Evolutionary conservation across 2,797 vertebrate species (phyloP).

Genomic region (Falco cherrug): DNA sequence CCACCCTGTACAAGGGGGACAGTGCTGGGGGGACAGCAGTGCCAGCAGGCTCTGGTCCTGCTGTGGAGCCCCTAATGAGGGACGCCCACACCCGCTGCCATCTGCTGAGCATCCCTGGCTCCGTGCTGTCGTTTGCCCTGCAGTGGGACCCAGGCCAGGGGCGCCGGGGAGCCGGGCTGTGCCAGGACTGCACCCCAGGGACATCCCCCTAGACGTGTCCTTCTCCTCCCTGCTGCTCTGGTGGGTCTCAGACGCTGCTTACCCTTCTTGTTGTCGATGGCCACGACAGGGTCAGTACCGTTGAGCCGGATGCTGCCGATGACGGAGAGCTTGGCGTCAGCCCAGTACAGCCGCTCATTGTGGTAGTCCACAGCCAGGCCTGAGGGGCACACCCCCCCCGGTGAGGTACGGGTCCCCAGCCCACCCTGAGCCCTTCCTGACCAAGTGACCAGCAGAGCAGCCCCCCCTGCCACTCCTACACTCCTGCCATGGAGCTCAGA

Average conservation of each 20-base stretch:
- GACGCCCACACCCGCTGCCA: fast-evolving
- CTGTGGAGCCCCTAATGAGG: neutral
- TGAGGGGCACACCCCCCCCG: neutral
- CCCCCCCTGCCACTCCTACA: fast-evolving
- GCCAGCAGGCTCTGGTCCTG: neutral
- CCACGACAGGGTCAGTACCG: conserved; percentile 88
- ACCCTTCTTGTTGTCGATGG: conserved; percentile 91
- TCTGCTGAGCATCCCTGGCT: neutral
- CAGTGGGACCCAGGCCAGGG: neutral
- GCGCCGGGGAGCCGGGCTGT: neutral
- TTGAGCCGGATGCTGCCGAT: conserved; percentile 95
- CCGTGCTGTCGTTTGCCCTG: no score
- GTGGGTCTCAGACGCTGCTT: neutral
- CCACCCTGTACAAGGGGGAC: neutral
- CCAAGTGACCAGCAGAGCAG: neutral
- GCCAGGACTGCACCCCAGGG: neutral
- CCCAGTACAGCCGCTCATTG: conserved; percentile 96
- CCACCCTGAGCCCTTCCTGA: neutral
- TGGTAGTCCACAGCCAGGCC: conserved; percentile 95
- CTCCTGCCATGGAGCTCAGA: fast-evolving
- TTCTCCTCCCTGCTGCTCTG: neutral
- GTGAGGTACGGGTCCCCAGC: neutral
- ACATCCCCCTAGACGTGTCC: neutral
- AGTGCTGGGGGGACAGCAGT: neutral
- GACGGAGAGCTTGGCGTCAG: conserved; percentile 91